Evolutionary conservation across 2,113 vertebrate species (phyloP), one percentile per base, ranked within the genome.

Genomic region (Planiliza haematocheilus): DNA sequence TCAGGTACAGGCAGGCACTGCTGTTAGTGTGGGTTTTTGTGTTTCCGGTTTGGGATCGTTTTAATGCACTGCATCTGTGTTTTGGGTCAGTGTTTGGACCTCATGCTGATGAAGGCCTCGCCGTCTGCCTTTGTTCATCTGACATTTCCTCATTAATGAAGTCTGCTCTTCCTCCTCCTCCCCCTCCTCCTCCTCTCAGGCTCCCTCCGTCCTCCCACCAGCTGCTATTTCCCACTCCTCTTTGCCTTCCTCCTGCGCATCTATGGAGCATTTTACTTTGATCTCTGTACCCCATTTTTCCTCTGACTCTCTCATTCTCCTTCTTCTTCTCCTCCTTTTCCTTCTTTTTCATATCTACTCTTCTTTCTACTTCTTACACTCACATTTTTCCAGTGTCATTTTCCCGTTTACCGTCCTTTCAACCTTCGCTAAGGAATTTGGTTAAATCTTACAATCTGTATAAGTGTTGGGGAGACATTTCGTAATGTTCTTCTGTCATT

Each of bases 71-170:
- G 24, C 61, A 5, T 59, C 30, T 74, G 46, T 76, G 8, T 37
- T 69, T 69, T 65, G 24, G 36, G 48, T 74, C 36, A 14, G 52
- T 45, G 60, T 79, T 70, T 81, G 69, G 84, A 65, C 69, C 51
- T 51, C 73, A 42, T 51, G 78, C 75, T 81, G 89, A 74, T 86
- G 24, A 73, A 65, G 74, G 74, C 72, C 81, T 77, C 18, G 2
- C 52, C 16, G 6, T 39, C 30, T 52, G 49, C 77, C 82, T 89
- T 88, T 91, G 81, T 82, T 85, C 69, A 49, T 63, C 78, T 77
- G 70, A 81, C 69, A 86, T 80, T 78, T 83, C 70, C 76, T 81
- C 74, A 73, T 88, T 88, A 91, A 83, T 79, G 52, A 84, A 80
- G 59, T 63, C 73, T 17, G 11, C 64, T 52, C 10, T 14, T 71